These are phyloP conservation scores for Drosophila mayri DNA, from an alignment of 1,140 invertebrate species.

Conservation along the genomic window DNA sequence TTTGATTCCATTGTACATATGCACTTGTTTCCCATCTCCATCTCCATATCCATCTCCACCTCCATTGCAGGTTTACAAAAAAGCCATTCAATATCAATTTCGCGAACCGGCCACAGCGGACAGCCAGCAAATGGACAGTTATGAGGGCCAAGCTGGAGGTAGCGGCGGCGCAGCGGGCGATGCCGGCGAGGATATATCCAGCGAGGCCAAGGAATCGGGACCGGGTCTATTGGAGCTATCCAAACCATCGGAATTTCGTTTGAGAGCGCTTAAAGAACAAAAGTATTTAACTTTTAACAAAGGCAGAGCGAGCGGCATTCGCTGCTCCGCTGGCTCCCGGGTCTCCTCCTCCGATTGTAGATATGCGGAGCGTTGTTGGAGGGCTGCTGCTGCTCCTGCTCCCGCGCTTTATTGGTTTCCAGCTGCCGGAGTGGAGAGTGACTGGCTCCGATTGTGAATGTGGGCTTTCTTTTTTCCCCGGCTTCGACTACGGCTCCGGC, in stretches of 20 bases:
- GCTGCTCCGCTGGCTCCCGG: constrained; percentile 49
- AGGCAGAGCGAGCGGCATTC: constrained; percentile 55
- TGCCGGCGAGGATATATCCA: constrained; percentile 65
- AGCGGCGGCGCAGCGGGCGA: constrained; percentile 49
- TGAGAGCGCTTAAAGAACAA: constrained; percentile 84
- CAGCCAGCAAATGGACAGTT: constrained; percentile 68
- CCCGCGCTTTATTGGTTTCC: constrained; percentile 75
- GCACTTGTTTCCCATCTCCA: constrained; percentile 16
- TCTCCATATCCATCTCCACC: background rate
- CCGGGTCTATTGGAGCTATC: constrained; percentile 83
- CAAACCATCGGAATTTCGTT: constrained; percentile 84
- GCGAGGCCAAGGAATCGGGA: constrained; percentile 74
- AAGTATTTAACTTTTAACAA: constrained; percentile 84
- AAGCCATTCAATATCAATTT: constrained; percentile 83
- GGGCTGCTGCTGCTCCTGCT: constrained; percentile 22
- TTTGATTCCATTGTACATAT: constrained; percentile 31
- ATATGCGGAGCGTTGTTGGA: constrained; percentile 11
- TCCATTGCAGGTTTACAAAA: constrained; percentile 69
- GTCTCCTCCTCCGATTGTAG: constrained; percentile 4
- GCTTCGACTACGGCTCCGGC: background rate
- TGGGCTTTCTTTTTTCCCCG: constrained; percentile 34
- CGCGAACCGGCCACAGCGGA: constrained; percentile 77
- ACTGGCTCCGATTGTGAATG: constrained; percentile 53
- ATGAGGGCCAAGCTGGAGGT: constrained; percentile 50
- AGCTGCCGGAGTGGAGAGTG: constrained; percentile 31